Base-by-base conservation (phyloP, 2,888 invertebrate genomes). In the Himalopsyche tibetana region DNA sequence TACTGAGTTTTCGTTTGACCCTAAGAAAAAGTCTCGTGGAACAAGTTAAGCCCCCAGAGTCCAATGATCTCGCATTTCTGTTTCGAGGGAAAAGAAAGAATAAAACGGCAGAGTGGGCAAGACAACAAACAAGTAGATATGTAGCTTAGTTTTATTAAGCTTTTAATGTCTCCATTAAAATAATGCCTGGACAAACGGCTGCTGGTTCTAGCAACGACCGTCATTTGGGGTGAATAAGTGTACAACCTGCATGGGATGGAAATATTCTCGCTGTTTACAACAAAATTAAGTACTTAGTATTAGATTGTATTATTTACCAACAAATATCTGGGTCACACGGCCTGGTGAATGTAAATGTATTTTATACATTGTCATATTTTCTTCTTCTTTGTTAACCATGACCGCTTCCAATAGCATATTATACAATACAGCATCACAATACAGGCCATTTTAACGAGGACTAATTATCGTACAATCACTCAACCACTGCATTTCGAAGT, bases 131-230 rank as follows among this genome's bases (percentile, higher is more conserved):
- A 86, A 86, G 83, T 83, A 86, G 86, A 86, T 84, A 38, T 80
- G 80, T 55, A 84, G 86, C 87, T 86, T 84, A 83, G 85, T 87
- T 88, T 85, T 88, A 88, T 88, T 88, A 88, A 88, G 88, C 88
- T 84, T 87, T 88, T 88, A 88, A 88, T 86, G 88, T 88, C 87
- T 87, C 87, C 88, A 88, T 88, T 88, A 88, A 87, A 88, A 88
- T 88, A 88, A 88, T 88, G 86, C 84, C 80, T 81, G 85, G 82
- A 84, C 87, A 85, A 84, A 83, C 85, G 83, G 87, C 84, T 38
- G 80, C 42, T 80, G 80, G 80, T 42, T 80, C 80, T 17, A 38
- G 40, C 42, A 38, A 80, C 80, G 38, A 42, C 38, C 80, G 38
- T 36, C 80, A 38, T 80, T 42, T 42, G 80, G 80, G 80, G 80